Evolutionary conservation across 1,140 invertebrate species (phyloP), one percentile per base, ranked within the genome.

Genomic region (Araneus ventricosus): DNA sequence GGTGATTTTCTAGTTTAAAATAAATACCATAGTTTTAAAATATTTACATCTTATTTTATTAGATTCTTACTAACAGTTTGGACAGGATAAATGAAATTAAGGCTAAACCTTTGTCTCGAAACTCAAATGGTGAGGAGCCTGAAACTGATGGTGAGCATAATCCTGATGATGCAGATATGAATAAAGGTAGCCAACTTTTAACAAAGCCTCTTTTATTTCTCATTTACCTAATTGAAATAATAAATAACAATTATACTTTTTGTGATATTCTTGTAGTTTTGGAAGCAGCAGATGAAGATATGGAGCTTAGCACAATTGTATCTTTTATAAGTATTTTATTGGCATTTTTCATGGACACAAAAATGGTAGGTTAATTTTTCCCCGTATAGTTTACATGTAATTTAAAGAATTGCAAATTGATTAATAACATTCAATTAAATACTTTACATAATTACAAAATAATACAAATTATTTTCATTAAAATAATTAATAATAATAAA

Each of bases 291-390:
- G 70, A 80, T 61, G 82, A 93, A 93, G 91, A 93, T 80, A 93
- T 93, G 91, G 91, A 93, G 67, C 70, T 87, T 30, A 93, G 91
- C 45, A 93, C 85, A 57, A 79, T 93, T 79, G 91, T 88, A 34
- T 57, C 91, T 27, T 93, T 93, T n/a, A 93, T 80, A n/a, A 52
- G 84, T 41, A 63, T 93, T 17, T 63, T 93, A 30, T 27, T 93
- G 7, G 63, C 70, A 22, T 93, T 87, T 79, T 93, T 93, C 45
- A 87, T 93, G 59, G 70, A 88, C 6, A 88, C 63, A n/a, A 93
- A 93, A 93, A 17, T 59, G 85, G 90, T 93, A 86, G 20, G 27
- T 70, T 34, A 14, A 20, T 34, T 34, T 22, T 17, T 27, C 24
- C 22, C 24, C 24, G 20, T 59, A 20, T 22, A 59, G 0, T 59